Percentiles rank a stretch among this genome's conserved stretches.
Conservation (phyloP, 2,888 invertebrate genomes). For the Aricia artaxerxes region DNA sequence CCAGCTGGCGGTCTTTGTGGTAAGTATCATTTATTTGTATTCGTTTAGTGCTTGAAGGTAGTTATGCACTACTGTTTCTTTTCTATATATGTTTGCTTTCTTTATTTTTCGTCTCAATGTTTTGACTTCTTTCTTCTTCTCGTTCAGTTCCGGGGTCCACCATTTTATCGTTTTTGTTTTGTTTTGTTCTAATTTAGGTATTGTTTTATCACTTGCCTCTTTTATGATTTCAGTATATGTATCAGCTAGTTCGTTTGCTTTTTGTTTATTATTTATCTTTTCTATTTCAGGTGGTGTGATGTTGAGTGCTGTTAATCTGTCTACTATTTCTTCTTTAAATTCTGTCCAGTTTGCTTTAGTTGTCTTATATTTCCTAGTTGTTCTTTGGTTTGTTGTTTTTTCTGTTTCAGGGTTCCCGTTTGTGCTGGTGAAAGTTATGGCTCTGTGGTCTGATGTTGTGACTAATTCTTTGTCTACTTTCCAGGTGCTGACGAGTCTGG, state of each 20-base stretch:
- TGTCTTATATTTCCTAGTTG: slow-evolving; percentile 31
- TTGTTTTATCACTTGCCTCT: neutral
- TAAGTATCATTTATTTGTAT: slow-evolving; percentile 29
- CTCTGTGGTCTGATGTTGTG: slow-evolving; percentile 8
- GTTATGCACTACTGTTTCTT: neutral
- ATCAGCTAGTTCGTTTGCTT: neutral
- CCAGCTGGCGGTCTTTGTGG: slow-evolving; percentile 33
- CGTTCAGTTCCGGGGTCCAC: slow-evolving; percentile 32
- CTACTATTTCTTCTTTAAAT: neutral
- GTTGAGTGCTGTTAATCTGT: neutral
- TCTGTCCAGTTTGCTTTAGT: slow-evolving; percentile 21
- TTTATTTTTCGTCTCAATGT: slow-evolving; percentile 29
- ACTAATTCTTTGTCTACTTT: neutral
- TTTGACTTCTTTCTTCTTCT: slow-evolving; percentile 26
- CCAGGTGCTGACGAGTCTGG: neutral
- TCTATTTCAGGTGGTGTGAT: neutral
- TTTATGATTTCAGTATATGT: neutral
- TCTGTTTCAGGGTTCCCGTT: neutral
- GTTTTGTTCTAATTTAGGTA: neutral
- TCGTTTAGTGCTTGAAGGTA: slow-evolving; percentile 18
- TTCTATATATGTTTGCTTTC: slow-evolving; percentile 21
- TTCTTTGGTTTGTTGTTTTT: neutral
- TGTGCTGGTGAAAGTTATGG: neutral
- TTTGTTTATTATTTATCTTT: neutral
- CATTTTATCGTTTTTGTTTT: slow-evolving; percentile 24